Percentiles rank a stretch among this genome's conserved stretches.
Conservation (phyloP, 2,888 invertebrate genomes). For the Salpingus planirostris region DNA sequence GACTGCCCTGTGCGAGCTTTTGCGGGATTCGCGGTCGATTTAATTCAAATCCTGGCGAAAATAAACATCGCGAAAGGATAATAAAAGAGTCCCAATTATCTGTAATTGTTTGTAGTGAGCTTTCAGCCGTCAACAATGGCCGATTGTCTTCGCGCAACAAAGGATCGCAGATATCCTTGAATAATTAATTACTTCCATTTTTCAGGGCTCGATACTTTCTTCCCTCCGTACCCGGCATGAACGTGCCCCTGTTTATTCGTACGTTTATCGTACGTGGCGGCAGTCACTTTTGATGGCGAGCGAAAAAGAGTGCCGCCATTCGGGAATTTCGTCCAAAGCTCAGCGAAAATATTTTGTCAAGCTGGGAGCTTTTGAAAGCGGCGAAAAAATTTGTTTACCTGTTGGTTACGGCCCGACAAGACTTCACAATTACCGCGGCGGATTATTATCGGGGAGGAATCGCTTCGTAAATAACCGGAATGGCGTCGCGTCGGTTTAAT, state of each 20-base stretch:
- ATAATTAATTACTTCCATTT: slow-evolving; percentile 30
- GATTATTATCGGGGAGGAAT: too few relatives aligned
- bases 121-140: slow-evolving; percentile 30
- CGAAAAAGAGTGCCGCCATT: slow-evolving; percentile 18
- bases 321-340: too few relatives aligned
- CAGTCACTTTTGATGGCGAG: slow-evolving; percentile 33
- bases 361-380: not conserved
- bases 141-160: slow-evolving; percentile 30
- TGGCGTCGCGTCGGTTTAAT: too few relatives aligned
- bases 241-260: slow-evolving; percentile 26
- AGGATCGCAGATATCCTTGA: slow-evolving; percentile 26
- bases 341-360: slow-evolving; percentile 2
- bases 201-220: slow-evolving; percentile 26
- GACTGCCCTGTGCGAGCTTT: too few relatives aligned
- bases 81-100: slow-evolving; percentile 34
- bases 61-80: slow-evolving; percentile 17
- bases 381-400: slow-evolving; percentile 13
- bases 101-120: slow-evolving; percentile 25
- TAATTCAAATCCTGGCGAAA: slow-evolving; percentile 19
- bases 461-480: too few relatives aligned
- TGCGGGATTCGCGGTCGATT: too few relatives aligned
- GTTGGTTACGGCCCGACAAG: slow-evolving; percentile 7
- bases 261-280: slow-evolving; percentile 32
- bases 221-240: slow-evolving; percentile 20
- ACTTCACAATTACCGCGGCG: slow-evolving; percentile 12